Evolutionary conservation across 2,888 invertebrate species (phyloP).

Genomic region (Morinoia aosen): DNA sequence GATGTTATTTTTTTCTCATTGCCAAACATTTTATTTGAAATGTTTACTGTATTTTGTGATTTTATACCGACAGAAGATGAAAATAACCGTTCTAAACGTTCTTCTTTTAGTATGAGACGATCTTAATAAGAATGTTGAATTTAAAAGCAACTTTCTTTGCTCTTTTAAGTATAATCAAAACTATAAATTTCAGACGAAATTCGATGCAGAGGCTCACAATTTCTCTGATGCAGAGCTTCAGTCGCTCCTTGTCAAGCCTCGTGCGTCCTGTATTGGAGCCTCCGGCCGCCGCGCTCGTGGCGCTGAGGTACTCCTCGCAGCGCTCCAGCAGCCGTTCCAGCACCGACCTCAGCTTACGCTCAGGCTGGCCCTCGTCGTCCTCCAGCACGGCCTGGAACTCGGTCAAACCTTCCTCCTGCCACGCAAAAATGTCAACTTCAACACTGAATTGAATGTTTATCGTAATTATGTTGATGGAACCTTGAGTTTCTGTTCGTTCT

Average conservation of each 20-base stretch:
- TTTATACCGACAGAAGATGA: too few relatives aligned
- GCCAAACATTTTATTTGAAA: too few relatives aligned
- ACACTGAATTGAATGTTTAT: too few relatives aligned
- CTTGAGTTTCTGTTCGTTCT: too few relatives aligned
- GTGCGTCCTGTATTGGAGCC: constrained; percentile 81
- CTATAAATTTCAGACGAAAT: background rate
- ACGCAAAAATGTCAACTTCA: background rate
- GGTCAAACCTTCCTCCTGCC: constrained; percentile 80
- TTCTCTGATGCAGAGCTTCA: constrained; percentile 84
- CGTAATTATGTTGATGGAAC: too few relatives aligned
- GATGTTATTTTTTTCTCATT: too few relatives aligned
- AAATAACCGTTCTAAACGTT: too few relatives aligned
- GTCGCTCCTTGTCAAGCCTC: constrained; percentile 86
- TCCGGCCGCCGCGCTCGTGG: constrained; percentile 74
- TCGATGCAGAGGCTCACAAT: constrained; percentile 75
- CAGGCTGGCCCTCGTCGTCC: constrained; percentile 77
- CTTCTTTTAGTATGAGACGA: too few relatives aligned
- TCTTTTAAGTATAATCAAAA: too few relatives aligned
- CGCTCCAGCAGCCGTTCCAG: constrained; percentile 78
- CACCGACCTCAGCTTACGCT: constrained; percentile 77
- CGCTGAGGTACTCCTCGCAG: constrained; percentile 79
- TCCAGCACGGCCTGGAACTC: constrained; percentile 78
- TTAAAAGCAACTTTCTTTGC: too few relatives aligned
- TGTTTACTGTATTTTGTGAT: too few relatives aligned
- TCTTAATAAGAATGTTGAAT: too few relatives aligned